Evolutionary conservation across 2,113 vertebrate genomes (phyloP), one percentile per base, ranked within the genome.

Genomic region (Sebastes fasciatus): DNA sequence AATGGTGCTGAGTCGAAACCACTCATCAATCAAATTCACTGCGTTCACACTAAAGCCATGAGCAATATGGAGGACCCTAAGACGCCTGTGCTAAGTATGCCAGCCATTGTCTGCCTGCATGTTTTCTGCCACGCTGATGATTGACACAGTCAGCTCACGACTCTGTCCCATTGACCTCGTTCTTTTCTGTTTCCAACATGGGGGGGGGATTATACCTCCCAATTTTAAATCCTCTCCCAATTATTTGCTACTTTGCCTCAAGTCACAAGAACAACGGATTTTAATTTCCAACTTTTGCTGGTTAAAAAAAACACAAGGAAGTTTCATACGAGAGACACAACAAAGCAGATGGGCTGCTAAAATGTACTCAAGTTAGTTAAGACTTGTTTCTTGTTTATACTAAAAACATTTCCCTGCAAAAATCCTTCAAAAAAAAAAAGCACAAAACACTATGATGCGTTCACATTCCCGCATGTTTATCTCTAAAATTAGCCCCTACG

Each of bases 111-210:
- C 88, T 88, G 82, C 67, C 81, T 87, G 85, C 86, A 82, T 92
- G 84, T 93, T 93, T 92, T 92, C 91, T 91, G 88, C 86, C 73
- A 81, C 82, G 68, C 86, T 85, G 94, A 89, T 89, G 94, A 95
- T 79, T 93, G 94, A 95, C 93, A 93, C 88, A 73, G 91, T 93
- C 90, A 92, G 90, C 89, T 89, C 89, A 80, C 34, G 34, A 34
- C 82, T 88, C 78, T 90, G 88, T 88, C 92, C 93, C 84, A 88
- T 88, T 94, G 93, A 93, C 94, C 92, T 86, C 89, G 88, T 94
- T 93, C 84, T 85, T 71, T 74, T 74, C 63, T 62, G 66, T 71
- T 13, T 62, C 43, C 12, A 81, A 89, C 71, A 77, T 74, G 34
- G 65, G 75, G 86, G 26, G 65, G 75, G 86, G 89, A 88, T 91